Conservation (phyloP, 2,888 invertebrate species). For the Torymus aiolomorphi region DNA sequence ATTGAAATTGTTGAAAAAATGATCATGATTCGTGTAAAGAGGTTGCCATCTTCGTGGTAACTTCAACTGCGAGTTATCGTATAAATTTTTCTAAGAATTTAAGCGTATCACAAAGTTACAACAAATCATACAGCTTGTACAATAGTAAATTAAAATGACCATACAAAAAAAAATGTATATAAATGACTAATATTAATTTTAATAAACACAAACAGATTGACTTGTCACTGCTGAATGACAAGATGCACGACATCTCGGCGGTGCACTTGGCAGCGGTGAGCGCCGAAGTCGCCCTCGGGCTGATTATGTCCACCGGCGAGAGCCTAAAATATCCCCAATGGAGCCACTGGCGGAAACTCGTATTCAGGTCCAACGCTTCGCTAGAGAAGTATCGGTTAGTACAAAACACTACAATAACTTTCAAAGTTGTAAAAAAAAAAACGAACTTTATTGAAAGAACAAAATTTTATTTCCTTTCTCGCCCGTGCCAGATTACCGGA, state of each 20-base stretch:
- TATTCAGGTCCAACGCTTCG: slow-evolving; percentile 23
- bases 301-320: slow-evolving; percentile 52
- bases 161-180: no score
- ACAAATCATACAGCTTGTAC: no score
- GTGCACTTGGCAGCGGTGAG: slow-evolving; percentile 59
- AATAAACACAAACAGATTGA: slow-evolving; percentile 63
- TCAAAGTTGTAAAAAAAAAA: not conserved
- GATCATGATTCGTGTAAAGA: no score
- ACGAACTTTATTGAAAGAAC: no score
- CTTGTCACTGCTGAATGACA: slow-evolving; percentile 63
- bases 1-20: no score
- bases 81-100: no score
- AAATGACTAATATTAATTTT: no score
- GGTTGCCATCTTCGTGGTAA: no score
- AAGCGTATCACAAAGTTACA: no score
- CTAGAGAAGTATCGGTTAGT: slow-evolving; percentile 38
- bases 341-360: slow-evolving; percentile 56
- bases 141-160: no score
- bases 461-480: no score
- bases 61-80: no score
- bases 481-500: slow-evolving; percentile 56
- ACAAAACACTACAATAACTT: not conserved
- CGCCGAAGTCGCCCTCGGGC: slow-evolving; percentile 61
- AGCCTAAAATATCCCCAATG: slow-evolving; percentile 51
- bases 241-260: slow-evolving; percentile 56